Base-by-base conservation (phyloP, 2,113 vertebrate genomes). In the Aldabrachelys gigantea region DNA sequence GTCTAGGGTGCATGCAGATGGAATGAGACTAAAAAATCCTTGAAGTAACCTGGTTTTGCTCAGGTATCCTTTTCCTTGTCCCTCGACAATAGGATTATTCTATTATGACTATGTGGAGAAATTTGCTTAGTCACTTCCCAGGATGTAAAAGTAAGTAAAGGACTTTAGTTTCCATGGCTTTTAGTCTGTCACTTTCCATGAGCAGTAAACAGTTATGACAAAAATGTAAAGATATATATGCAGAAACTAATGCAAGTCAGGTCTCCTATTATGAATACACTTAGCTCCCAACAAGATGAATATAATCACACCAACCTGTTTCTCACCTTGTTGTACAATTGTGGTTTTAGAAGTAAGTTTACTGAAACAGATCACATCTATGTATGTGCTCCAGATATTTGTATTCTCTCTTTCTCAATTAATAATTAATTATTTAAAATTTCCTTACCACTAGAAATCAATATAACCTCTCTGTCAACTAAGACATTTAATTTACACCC, bases 311-410 rank as follows among this genome's bases (percentile, higher is more conserved):
- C 10, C 38, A 75, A 44, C n/a, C 38, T 75, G 0, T 13, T 91
- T 89, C n/a, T 89, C 12, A 84, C 35, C 12, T 84, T 94, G 69
- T 50, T 88, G 88, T 85, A 65, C 10, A 96, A 17, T 35, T 85
- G 38, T 47, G 59, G 2, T 62, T 95, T 83, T 50, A 83, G 80
- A 69, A 31, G 69, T 88, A 88, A 47, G 13, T 47, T 96, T 83
- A 57, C 9, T 10, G n/a, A 90, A 90, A 85, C 38, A 50, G 17
- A 94, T 87, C 91, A 94, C 79, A 94, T 93, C 82, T 90, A 8
- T 59, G 72, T 89, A 31, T 44, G 52, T 50, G 19, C 2, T 96
- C 9, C 35, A 84, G 87, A 59, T 90, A 29, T 78, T 88, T 95
- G 25, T 76, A 44, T 59, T 59, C 27, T n/a, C 31, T 69, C 57